Evolutionary conservation across 2,888 invertebrate genomes (phyloP), one percentile per base, ranked within the genome.

Genomic region (Cacoxenus indagator): DNA sequence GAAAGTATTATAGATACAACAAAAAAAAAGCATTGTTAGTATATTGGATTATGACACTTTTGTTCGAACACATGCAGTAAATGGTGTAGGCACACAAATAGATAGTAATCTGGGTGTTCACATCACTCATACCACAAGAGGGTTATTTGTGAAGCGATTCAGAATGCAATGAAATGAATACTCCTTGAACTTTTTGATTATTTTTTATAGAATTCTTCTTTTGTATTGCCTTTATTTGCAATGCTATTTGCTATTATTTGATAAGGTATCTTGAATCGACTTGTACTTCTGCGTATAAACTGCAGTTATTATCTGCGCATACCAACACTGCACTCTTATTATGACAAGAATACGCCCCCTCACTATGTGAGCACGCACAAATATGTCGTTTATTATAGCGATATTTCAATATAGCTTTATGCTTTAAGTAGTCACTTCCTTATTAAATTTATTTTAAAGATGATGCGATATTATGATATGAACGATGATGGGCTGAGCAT

Each of bases 401-500:
- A 43, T 43, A n/a, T n/a, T n/a, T 37, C 14, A 37, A 37, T 37
- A 37, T 14, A 37, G 8, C 14, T 22, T 51, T 22, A 57, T 51
- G n/a, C 67, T 61, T 76, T 83, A 80, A 80, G 79, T 66, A 83
- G 81, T 70, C 68, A 74, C 78, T 80, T 80, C 80, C 80, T 78
- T 75, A 80, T 80, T 80, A 77, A 78, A 77, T 78, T 74, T 67
- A 74, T 62, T 67, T 51, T 31, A 59, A 59, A 59, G 59, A 59
- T 3, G 22, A 1, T 1, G 19, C 8, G 37, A 11, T 14, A 37
- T 37, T 1, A 37, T 37, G 37, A 8, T 37, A 14, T 4, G 37
- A 37, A 37, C 14, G 37, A 48, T 48, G 22, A 51, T 51, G 51
- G 51, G 51, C 51, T 51, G 51, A 19, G 22, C 1, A 6, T 51